Conservation (phyloP, 37 sponge, comb jelly and placozoan genomes). For the Agelas oroides region DNA sequence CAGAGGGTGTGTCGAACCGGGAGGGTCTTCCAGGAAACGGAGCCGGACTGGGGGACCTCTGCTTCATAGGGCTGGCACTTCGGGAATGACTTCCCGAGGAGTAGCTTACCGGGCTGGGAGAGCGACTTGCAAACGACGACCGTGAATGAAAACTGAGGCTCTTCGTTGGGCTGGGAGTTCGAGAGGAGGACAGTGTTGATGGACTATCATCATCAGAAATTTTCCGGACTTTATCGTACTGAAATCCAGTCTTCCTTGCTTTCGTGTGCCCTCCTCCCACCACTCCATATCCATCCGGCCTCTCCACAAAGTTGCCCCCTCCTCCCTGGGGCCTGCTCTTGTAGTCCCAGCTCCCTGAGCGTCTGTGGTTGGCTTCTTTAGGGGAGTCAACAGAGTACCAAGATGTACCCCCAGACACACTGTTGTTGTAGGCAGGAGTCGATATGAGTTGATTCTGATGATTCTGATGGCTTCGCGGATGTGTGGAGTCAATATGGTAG, state of each 20-base stretch:
- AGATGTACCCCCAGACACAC: not conserved
- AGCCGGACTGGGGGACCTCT: slow-evolving; percentile 19
- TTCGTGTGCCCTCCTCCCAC: not conserved
- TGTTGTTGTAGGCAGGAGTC: not conserved
- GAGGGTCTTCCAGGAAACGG: too few species aligned
- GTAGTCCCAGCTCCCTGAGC: slow-evolving; percentile 23
- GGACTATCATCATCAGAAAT: slow-evolving; percentile 44
- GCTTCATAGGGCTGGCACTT: too few species aligned
- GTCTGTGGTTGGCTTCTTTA: slow-evolving; percentile 14
- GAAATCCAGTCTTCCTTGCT: not conserved
- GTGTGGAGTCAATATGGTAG: not conserved
- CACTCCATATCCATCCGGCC: not conserved
- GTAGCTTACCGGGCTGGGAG: slow-evolving; percentile 40
- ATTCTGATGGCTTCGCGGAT: not conserved
- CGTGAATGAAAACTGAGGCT: not conserved
- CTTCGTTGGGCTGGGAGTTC: slow-evolving; percentile 30
- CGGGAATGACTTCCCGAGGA: slow-evolving; percentile 37
- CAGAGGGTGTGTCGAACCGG: not conserved
- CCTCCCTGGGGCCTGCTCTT: not conserved
- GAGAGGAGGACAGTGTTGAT: slow-evolving; percentile 33
- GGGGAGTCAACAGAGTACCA: slow-evolving; percentile 53
- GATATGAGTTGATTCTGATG: not conserved
- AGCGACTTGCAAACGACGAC: slow-evolving; percentile 21
- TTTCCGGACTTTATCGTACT: slow-evolving; percentile 10
- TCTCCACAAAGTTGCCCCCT: not conserved